Conservation (phyloP, 1,140 invertebrate genomes). For the Drosophila kohkoa region DNA sequence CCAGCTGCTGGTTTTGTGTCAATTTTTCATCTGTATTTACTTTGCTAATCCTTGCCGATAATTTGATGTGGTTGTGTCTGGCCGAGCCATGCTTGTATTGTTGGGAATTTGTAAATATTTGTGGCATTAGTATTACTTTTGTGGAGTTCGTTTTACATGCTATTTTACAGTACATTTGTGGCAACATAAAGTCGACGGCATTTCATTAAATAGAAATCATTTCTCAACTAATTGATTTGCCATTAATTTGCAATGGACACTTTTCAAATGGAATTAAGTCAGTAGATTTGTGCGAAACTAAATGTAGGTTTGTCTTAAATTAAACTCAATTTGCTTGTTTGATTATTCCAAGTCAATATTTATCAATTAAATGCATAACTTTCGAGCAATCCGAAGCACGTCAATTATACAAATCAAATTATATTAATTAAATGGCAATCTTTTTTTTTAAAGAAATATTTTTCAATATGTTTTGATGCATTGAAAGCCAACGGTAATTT, state of each 20-base stretch:
- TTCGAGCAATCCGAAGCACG: background rate
- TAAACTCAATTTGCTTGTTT: background rate
- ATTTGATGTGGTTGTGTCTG: conserved; percentile 47
- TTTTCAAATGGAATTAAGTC: background rate
- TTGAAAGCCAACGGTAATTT: background rate
- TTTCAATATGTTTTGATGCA: background rate
- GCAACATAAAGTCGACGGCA: conserved; percentile 3
- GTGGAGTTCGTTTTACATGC: conserved; percentile 4
- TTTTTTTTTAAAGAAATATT: background rate
- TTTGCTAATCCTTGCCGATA: conserved; percentile 59
- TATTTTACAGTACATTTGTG: conserved; percentile 29
- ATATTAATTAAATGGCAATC: conserved; percentile 1
- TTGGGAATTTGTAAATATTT: conserved; percentile 35
- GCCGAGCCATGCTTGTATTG: conserved; percentile 1
- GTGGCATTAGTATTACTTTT: conserved; percentile 27
- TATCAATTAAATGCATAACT: background rate
- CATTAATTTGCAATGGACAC: background rate
- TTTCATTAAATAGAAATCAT: conserved; percentile 24
- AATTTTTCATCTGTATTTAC: conserved; percentile 57
- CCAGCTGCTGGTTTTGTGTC: conserved; percentile 22
- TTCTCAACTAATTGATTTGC: conserved; percentile 16
- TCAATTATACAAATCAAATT: background rate
- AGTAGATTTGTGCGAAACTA: background rate
- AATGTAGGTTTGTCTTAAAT: background rate
- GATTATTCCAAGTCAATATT: background rate